Conservation (phyloP, 2,797 vertebrate species). For the Poliocrania exsul region DNA sequence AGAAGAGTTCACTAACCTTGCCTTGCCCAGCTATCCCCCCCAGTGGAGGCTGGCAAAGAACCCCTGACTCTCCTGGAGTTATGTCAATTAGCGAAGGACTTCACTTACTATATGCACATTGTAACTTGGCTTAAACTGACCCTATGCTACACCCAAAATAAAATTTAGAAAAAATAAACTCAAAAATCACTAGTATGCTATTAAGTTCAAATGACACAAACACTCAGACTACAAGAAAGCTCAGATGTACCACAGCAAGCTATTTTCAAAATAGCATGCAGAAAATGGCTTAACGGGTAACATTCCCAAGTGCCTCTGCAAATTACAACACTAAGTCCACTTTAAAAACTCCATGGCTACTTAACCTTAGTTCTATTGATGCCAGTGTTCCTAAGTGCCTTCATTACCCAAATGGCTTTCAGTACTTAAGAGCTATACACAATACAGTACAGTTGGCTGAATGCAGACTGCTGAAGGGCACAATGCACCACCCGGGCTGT, state of each 20-base stretch:
- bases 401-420: neutral
- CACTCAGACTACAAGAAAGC: neutral
- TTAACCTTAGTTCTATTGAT: neutral
- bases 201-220: neutral
- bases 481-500: fast-evolving
- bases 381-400: neutral
- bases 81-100: neutral
- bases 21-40: neutral
- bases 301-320: neutral
- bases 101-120: neutral
- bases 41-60: neutral
- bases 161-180: neutral
- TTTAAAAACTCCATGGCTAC: neutral
- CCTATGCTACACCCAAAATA: neutral
- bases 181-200: neutral
- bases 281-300: neutral
- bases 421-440: neutral
- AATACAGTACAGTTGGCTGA: neutral
- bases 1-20: neutral
- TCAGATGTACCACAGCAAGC: neutral
- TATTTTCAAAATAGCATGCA: neutral
- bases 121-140: neutral
- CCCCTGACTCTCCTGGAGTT: neutral
- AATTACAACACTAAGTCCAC: neutral
- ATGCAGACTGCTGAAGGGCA: neutral